Evolutionary conservation across 2,888 invertebrate species (phyloP).

Genomic region (Trachelus tabidus): DNA sequence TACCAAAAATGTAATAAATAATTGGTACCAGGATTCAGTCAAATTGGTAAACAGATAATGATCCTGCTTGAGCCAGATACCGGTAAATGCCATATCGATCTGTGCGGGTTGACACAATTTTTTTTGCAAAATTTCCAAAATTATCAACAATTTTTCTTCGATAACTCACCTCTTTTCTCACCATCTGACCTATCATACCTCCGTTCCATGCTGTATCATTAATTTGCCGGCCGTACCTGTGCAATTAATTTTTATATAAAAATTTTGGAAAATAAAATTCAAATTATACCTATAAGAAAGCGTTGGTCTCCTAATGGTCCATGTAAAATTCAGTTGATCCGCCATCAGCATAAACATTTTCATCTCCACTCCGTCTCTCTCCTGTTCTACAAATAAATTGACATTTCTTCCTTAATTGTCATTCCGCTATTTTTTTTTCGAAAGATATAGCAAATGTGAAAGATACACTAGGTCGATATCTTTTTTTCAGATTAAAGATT

Average conservation of each 20-base stretch:
- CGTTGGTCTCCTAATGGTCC: constrained; percentile 43
- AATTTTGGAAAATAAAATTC: not conserved
- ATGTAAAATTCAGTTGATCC: constrained; percentile 53
- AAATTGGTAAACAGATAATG: constrained; percentile 40
- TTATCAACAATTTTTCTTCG: not conserved
- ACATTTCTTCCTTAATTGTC: not conserved
- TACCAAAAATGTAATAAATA: constrained; percentile 51
- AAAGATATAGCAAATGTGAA: not conserved
- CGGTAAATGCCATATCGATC: constrained; percentile 54
- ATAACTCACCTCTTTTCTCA: constrained; percentile 36
- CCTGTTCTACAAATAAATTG: constrained; percentile 32
- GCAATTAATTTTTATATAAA: not conserved
- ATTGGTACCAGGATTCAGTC: constrained; percentile 47
- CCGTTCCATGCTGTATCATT: constrained; percentile 47
- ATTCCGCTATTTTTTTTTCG: not conserved
- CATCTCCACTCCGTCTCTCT: constrained; percentile 54
- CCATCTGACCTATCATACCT: constrained; percentile 48
- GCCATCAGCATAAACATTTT: constrained; percentile 50
- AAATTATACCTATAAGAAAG: constrained; percentile 38
- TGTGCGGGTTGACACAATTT: constrained; percentile 22
- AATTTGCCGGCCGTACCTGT: constrained; percentile 46
- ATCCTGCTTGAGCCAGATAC: constrained; percentile 48
- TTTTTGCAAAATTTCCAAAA: not conserved
- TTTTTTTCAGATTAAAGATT: not conserved
- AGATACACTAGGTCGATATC: not conserved